Percentiles rank a stretch among this genome's conserved stretches.
These are phyloP conservation scores for Choloepus didactylus DNA, from an alignment of 2,797 vertebrate genomes.

Conservation along the genomic window DNA sequence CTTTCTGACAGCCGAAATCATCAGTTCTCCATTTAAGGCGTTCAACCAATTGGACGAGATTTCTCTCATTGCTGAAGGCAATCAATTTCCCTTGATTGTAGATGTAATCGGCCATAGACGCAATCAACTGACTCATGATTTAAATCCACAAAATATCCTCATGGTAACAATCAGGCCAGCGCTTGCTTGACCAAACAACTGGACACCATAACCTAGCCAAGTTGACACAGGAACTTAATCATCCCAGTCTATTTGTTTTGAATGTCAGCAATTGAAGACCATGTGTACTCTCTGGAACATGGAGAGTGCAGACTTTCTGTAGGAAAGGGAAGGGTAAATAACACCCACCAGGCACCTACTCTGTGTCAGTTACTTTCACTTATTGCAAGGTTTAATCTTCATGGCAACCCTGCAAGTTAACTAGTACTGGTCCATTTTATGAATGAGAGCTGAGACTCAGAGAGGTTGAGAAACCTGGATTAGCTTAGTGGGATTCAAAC, in stretches of 20 bases:
- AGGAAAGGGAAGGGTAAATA: not conserved
- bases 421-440: constrained; percentile 19
- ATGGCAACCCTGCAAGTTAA: constrained; percentile 54
- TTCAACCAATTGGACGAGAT: too few relatives aligned
- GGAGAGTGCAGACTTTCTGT: not conserved
- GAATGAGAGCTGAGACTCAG: constrained; percentile 59
- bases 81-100: too few relatives aligned
- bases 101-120: too few relatives aligned
- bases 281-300: not conserved
- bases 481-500: constrained; percentile 18
- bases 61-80: too few relatives aligned
- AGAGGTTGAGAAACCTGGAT: constrained; percentile 25
- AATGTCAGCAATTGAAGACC: constrained; percentile 11
- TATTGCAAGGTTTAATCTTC: constrained; percentile 7
- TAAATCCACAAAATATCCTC: too few relatives aligned
- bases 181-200: too few relatives aligned
- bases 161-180: too few relatives aligned
- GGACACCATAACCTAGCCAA: too few relatives aligned
- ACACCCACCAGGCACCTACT: not conserved
- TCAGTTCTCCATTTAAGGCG: too few relatives aligned
- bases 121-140: too few relatives aligned
- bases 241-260: constrained; percentile 51
- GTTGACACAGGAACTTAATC: not conserved
- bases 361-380: constrained; percentile 42
- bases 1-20: too few relatives aligned